These are phyloP conservation scores for Argyresthia albistria DNA, from an alignment of 2,888 invertebrate genomes.

Conservation along the genomic window DNA sequence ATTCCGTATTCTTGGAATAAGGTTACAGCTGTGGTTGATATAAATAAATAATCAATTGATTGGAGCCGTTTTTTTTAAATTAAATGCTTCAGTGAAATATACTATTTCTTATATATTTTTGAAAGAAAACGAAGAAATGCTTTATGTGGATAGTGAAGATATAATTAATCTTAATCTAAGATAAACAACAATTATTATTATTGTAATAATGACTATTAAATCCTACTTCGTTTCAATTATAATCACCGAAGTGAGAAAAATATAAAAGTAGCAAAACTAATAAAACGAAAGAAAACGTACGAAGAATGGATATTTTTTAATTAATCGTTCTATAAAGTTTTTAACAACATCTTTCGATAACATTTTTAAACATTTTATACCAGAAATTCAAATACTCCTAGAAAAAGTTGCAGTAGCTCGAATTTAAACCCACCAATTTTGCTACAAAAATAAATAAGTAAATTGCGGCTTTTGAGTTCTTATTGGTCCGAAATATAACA, in stretches of 20 bases:
- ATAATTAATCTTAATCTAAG: background rate
- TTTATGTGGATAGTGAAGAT: background rate
- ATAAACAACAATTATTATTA: background rate
- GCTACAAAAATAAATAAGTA: slow-evolving; percentile 15
- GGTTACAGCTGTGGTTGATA: too few species aligned
- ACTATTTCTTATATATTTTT: background rate
- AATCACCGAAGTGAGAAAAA: slow-evolving; percentile 27
- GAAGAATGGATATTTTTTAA: background rate
- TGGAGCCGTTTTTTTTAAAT: background rate
- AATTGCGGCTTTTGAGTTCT: slow-evolving; percentile 7
- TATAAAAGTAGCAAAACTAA: slow-evolving; percentile 1
- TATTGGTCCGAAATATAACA: slow-evolving; percentile 8
- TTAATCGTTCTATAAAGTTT: background rate
- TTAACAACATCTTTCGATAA: background rate
- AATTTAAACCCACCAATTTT: slow-evolving; percentile 1
- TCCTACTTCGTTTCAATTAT: slow-evolving; percentile 35
- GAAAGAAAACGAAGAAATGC: background rate
- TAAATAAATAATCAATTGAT: too few species aligned
- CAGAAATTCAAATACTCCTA: slow-evolving; percentile 3
- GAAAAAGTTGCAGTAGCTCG: background rate
- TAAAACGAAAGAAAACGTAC: background rate
- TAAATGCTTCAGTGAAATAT: background rate
- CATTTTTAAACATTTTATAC: background rate
- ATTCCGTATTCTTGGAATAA: too few species aligned
- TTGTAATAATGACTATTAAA: background rate